These are phyloP conservation scores for Acronicta aceris DNA, from an alignment of 2,888 invertebrate genomes.

Conservation along the genomic window DNA sequence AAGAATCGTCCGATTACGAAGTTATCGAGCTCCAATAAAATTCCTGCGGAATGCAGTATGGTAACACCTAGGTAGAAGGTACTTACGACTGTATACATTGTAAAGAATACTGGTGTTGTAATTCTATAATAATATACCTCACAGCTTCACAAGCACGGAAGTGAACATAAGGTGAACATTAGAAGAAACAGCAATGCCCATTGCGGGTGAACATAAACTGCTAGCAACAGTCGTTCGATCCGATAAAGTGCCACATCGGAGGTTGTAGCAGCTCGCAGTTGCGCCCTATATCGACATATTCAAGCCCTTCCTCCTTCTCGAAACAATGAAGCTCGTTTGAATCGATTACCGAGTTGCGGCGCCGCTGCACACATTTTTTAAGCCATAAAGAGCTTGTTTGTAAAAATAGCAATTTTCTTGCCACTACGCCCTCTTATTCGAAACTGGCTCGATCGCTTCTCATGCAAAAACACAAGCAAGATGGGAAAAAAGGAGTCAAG, in stretches of 20 bases:
- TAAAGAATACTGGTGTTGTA: slow-evolving; percentile 23
- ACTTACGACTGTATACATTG: slow-evolving; percentile 20
- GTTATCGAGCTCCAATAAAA: slow-evolving; percentile 51
- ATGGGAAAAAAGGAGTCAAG: slow-evolving; percentile 67
- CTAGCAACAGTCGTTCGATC: slow-evolving; percentile 74
- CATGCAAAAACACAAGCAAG: slow-evolving; percentile 70
- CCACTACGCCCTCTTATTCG: slow-evolving; percentile 72
- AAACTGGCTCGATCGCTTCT: slow-evolving; percentile 69
- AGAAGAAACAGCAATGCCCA: slow-evolving; percentile 73
- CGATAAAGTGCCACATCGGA: slow-evolving; percentile 74
- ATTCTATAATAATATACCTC: slow-evolving; percentile 39
- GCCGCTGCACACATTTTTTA: slow-evolving; percentile 74
- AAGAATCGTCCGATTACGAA: slow-evolving; percentile 65
- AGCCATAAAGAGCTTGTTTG: slow-evolving; percentile 76
- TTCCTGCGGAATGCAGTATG: slow-evolving; percentile 16
- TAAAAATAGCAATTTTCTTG: slow-evolving; percentile 81
- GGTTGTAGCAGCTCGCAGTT: slow-evolving; percentile 63
- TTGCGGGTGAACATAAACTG: slow-evolving; percentile 73
- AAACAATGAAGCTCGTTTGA: slow-evolving; percentile 80
- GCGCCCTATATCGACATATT: slow-evolving; percentile 72
- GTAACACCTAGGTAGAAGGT: slow-evolving; percentile 13
- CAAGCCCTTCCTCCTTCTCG: slow-evolving; percentile 70
- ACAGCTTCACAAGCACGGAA: slow-evolving; percentile 57
- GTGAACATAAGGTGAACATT: slow-evolving; percentile 69
- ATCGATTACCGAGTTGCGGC: slow-evolving; percentile 76